Evolutionary conservation across 2,888 invertebrate genomes (phyloP).

Genomic region (Erebia ligea): DNA sequence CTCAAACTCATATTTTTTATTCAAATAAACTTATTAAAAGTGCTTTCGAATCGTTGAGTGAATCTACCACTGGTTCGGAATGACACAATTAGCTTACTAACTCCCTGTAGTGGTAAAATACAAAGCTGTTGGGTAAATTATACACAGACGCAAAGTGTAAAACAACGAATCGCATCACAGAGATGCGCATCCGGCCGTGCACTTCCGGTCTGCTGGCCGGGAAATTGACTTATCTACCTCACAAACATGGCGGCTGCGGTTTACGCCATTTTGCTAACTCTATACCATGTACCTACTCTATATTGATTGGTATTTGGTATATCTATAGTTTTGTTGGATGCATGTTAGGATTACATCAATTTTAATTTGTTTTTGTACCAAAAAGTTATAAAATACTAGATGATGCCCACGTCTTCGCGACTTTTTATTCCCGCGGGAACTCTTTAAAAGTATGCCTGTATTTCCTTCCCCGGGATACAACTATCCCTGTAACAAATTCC

Average conservation of each 20-base stretch:
- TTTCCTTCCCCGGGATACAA: too few species aligned
- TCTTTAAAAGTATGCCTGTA: too few species aligned
- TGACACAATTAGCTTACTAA: neutral
- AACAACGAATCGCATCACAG: slow-evolving; percentile 22
- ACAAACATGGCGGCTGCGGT: slow-evolving; percentile 30
- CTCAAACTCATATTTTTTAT: too few species aligned
- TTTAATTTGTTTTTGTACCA: too few species aligned
- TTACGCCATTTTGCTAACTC: slow-evolving; percentile 13
- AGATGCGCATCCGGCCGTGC: slow-evolving; percentile 25
- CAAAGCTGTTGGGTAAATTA: neutral
- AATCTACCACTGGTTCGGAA: too few species aligned
- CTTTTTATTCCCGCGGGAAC: too few species aligned
- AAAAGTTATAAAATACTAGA: too few species aligned
- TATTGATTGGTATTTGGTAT: neutral
- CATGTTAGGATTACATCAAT: neutral
- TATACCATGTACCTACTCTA: too few species aligned
- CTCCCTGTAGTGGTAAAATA: neutral
- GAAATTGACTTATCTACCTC: slow-evolving; percentile 52
- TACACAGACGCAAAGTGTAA: slow-evolving; percentile 7
- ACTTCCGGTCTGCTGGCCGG: slow-evolving; percentile 41
- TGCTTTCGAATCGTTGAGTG: too few species aligned
- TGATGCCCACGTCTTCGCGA: too few species aligned
- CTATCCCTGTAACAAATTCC: too few species aligned
- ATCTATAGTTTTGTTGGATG: neutral
- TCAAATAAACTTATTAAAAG: too few species aligned